These are phyloP conservation scores for Lytechinus pictus DNA, from an alignment of 35 echinoderm and acorn worm species.

Conservation along the genomic window DNA sequence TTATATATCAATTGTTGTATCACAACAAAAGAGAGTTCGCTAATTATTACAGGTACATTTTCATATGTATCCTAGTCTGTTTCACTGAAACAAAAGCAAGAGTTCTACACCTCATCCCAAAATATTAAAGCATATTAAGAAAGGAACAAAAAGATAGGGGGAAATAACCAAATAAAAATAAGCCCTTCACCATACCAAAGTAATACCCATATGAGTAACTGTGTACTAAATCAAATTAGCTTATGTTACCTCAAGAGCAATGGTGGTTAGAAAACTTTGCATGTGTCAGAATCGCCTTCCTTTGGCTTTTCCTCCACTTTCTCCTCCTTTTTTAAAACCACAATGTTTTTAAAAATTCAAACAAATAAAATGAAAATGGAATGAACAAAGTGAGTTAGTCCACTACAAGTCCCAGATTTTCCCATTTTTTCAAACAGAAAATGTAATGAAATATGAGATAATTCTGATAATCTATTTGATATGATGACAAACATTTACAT, in stretches of 20 bases:
- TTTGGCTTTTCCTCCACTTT: not conserved
- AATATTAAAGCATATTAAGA: not conserved
- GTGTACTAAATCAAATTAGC: not conserved
- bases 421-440: too few relatives aligned
- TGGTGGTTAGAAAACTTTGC: slow-evolving; percentile 2
- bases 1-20: not conserved
- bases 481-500: too few relatives aligned
- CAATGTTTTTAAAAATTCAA: not conserved
- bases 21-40: not conserved
- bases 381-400: not conserved
- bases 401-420: not conserved
- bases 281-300: not conserved
- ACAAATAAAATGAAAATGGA: not conserved
- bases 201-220: not conserved
- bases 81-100: not conserved
- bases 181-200: not conserved
- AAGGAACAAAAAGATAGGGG: not conserved
- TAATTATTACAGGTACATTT: not conserved
- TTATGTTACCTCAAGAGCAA: not conserved
- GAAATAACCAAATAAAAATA: not conserved
- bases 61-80: not conserved
- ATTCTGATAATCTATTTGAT: too few relatives aligned
- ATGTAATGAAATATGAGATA: too few relatives aligned
- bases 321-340: not conserved
- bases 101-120: not conserved